Evolutionary conservation across 1,140 invertebrate genomes (phyloP), one percentile per base, ranked within the genome.

Genomic region (Pemphigus obesinymphae): DNA sequence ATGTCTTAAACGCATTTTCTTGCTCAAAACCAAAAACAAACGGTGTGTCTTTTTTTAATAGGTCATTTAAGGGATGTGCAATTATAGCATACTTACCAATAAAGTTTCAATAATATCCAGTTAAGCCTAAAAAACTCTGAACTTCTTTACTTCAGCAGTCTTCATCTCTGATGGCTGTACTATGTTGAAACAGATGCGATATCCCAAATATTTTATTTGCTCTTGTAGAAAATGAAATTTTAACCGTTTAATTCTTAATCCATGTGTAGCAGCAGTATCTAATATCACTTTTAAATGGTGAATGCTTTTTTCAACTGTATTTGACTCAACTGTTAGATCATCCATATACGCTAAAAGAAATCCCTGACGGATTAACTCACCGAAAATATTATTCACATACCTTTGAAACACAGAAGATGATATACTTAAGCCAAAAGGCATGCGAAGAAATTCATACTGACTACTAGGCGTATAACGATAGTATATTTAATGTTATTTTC

Each of bases 351-450:
- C 34, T n/a, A 68, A 37, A 4, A 68, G 20, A 11, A 29, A 20
- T n/a, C 48, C 53, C 58, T 13, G 6, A 55, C 17, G 53, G 87
- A 85, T 70, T 87, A 87, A 2, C 17, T 85, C 82, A 8, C 34
- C 20, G n/a, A 68, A 68, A 10, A 68, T 10, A 7, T 20, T 37
- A 63, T 88, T 85, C 50, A 88, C 88, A n/a, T 85, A 83, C 23
- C 86, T 66, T 83, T 88, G 86, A 83, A 89, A 90, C n/a, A 87
- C 85, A 17, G 86, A 84, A 13, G 86, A 85, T 45, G 87, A 85
- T 83, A 88, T 88, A 17, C 78, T 86, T n/a, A n/a, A n/a, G n/a
- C n/a, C n/a, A n/a, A n/a, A n/a, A n/a, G n/a, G n/a, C n/a, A n/a
- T n/a, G n/a, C n/a, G n/a, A n/a, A n/a, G n/a, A n/a, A n/a, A n/a